Evolutionary conservation across 2,113 vertebrate species (phyloP).

Genomic region (Dunckerocampus dactyliophorus): DNA sequence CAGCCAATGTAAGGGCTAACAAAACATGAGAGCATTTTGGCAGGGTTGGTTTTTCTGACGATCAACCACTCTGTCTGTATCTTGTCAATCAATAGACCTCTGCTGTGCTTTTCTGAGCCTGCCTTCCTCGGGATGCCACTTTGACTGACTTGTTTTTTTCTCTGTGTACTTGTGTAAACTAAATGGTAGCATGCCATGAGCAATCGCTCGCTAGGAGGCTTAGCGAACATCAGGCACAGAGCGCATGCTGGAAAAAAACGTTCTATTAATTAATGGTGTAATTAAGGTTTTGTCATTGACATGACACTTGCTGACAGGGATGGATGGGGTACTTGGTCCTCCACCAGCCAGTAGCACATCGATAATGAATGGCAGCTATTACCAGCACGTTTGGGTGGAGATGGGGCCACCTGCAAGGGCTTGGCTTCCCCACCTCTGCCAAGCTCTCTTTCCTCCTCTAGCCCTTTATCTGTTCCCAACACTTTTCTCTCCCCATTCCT

Average conservation of each 20-base stretch:
- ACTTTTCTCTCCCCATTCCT: conserved; percentile 52
- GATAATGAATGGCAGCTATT: conserved; percentile 98
- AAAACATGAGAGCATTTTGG: neutral
- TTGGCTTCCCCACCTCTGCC: conserved; percentile 67
- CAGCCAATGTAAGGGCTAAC: neutral
- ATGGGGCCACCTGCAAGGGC: conserved; percentile 86
- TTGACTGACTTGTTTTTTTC: conserved; percentile 51
- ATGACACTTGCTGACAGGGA: conserved; percentile 92
- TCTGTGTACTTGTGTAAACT: conserved; percentile 51
- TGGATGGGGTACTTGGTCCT: conserved; percentile 83
- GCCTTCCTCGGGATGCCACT: conserved; percentile 43
- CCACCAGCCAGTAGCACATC: conserved; percentile 78
- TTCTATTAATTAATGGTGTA: conserved; percentile 99
- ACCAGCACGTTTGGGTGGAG: conserved; percentile 81
- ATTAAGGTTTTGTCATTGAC: conserved; percentile 99
- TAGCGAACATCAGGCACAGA: conserved; percentile 86
- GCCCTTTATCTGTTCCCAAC: conserved; percentile 53
- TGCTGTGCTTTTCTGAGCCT: conserved; percentile 36
- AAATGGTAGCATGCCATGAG: conserved; percentile 62
- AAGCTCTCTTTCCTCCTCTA: conserved; percentile 31
- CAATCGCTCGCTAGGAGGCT: conserved; percentile 82
- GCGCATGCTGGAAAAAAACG: conserved; percentile 81
- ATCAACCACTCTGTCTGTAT: conserved; percentile 48
- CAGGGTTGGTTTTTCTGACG: conserved; percentile 29
- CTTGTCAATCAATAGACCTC: conserved; percentile 55